A percentile compares a stretch with the other conserved stretches of the same genome.
Evolutionary conservation across 1,140 invertebrate species (phyloP).

Genomic region (Potamilus streckersoni): DNA sequence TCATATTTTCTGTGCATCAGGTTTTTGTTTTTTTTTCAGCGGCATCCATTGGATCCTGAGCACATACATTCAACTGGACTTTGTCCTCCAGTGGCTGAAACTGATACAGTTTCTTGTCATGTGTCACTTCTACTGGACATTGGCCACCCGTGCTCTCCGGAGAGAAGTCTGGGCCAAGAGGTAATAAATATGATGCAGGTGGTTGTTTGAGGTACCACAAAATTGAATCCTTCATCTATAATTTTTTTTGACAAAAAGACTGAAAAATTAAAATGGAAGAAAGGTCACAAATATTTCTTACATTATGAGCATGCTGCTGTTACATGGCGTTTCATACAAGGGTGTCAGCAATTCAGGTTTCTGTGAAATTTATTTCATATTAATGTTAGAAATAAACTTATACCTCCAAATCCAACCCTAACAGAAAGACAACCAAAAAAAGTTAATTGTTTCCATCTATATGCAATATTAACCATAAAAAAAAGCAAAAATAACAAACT

Average conservation of each 20-base stretch:
- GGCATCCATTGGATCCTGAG: conserved; percentile 70
- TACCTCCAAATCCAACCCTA: too few relatives aligned
- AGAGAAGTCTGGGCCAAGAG: conserved; percentile 68
- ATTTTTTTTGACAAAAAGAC: too few relatives aligned
- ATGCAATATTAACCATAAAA: too few relatives aligned
- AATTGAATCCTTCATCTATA: background rate
- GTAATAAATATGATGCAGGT: conserved; percentile 54
- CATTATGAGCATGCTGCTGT: background rate
- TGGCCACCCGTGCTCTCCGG: conserved; percentile 69
- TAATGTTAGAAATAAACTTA: too few relatives aligned
- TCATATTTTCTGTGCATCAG: background rate
- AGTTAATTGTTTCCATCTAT: too few relatives aligned
- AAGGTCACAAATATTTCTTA: background rate
- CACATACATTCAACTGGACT: conserved; percentile 69
- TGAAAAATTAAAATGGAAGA: background rate
- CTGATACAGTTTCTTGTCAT: conserved; percentile 71
- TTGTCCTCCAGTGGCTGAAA: conserved; percentile 70
- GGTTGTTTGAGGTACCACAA: background rate
- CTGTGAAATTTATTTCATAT: background rate
- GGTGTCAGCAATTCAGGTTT: background rate
- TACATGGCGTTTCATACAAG: background rate
- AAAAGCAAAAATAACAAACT: too few relatives aligned
- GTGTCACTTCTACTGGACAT: conserved; percentile 72
- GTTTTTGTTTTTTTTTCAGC: conserved; percentile 55
- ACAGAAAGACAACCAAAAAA: too few relatives aligned